A percentile compares a stretch with the other conserved stretches of the same genome.
phyloP scores from a whole-genome alignment of 35 echinoderm and acorn worm species.

The Strongylocentrotus purpuratus region DNA sequence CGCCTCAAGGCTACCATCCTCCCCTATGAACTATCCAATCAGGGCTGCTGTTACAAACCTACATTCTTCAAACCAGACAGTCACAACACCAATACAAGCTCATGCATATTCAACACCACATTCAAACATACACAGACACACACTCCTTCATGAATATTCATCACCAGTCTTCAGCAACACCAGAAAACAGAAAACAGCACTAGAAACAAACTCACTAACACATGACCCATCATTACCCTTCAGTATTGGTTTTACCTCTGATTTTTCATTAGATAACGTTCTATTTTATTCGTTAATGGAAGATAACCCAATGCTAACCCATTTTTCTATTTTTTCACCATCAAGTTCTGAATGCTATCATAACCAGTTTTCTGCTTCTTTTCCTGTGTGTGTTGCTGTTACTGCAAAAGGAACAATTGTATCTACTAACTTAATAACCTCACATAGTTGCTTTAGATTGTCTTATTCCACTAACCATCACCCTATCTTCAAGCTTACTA shows the following conservation, averaged over 20 bases:
- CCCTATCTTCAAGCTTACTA: background rate
- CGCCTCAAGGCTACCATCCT: background rate
- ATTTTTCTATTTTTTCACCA: background rate
- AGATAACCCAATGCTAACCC: background rate
- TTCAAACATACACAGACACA: background rate
- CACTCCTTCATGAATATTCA: background rate
- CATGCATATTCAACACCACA: background rate
- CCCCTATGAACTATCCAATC: background rate
- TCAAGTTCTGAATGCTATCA: background rate
- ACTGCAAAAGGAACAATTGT: background rate
- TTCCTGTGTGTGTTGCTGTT: background rate
- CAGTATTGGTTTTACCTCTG: background rate
- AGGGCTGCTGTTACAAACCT: background rate
- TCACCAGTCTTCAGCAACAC: background rate
- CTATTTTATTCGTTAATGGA: background rate
- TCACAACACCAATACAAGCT: background rate
- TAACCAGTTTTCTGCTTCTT: background rate
- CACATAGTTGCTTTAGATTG: background rate
- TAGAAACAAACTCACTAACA: background rate
- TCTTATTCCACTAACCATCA: background rate
- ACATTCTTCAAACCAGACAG: background rate
- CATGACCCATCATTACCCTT: background rate
- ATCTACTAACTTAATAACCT: background rate
- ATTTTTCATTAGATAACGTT: background rate
- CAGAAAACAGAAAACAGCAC: background rate